These are phyloP conservation scores for Hoplodrina ambigua DNA, from an alignment of 2,888 invertebrate species.

Conservation along the genomic window DNA sequence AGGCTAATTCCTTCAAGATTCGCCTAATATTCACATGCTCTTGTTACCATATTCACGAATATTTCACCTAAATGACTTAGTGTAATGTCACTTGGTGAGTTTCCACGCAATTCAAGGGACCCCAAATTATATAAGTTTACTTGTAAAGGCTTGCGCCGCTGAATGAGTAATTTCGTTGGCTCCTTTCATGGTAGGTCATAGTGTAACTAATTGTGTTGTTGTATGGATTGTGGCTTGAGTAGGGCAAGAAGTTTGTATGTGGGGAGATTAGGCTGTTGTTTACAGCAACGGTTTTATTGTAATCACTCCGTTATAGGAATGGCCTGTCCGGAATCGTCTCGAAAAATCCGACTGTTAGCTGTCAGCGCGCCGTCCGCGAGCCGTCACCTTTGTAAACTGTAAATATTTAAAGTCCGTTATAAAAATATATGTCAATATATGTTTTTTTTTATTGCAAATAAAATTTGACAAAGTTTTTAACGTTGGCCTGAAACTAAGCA, in stretches of 20 bases:
- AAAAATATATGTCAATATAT: no score
- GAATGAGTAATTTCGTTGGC: constrained; percentile 27
- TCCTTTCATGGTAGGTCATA: constrained; percentile 4
- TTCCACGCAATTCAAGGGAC: constrained; percentile 27
- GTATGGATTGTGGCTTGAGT: background rate
- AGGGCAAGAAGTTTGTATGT: constrained; percentile 1
- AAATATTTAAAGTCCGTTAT: no score
- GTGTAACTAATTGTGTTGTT: constrained; percentile 25
- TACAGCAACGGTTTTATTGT: background rate
- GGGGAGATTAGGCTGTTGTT: background rate
- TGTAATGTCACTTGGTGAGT: constrained; percentile 36
- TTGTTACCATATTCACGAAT: constrained; percentile 16
- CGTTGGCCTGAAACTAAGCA: no score
- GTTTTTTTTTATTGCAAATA: no score
- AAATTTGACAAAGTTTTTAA: no score
- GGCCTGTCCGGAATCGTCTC: no score
- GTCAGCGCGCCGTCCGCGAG: no score
- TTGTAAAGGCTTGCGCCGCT: constrained; percentile 16
- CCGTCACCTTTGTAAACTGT: no score
- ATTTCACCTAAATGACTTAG: constrained; percentile 34
- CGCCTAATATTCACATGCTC: constrained; percentile 3
- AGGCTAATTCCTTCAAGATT: constrained; percentile 7
- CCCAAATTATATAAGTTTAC: constrained; percentile 52
- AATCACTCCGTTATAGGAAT: no score
- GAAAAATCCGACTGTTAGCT: no score